A percentile compares a stretch with the other conserved stretches of the same genome.
phyloP scores from a whole-genome alignment of 2,113 vertebrate genomes.

The Heterotis niloticus region DNA sequence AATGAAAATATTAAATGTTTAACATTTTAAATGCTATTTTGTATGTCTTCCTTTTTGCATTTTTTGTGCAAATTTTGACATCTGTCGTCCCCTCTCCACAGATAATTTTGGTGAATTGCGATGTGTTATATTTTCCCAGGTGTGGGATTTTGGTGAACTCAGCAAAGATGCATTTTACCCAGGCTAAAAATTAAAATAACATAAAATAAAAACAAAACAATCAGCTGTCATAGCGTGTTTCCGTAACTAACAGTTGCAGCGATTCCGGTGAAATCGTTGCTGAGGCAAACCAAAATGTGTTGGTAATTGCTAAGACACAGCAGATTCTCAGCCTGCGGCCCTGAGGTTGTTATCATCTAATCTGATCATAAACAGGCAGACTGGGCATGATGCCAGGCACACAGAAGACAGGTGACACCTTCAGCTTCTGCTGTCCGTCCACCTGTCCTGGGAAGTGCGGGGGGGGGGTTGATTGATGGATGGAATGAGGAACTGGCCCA shows the following conservation, averaged over 20 bases:
- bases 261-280: neutral
- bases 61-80: too few relatives aligned
- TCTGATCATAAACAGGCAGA: conserved; percentile 40
- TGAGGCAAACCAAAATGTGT: neutral
- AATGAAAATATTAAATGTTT: neutral
- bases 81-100: too few relatives aligned
- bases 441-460: neutral
- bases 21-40: too few relatives aligned
- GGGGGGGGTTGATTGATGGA: neutral
- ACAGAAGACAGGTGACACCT: conserved; percentile 28
- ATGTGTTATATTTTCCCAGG: too few relatives aligned
- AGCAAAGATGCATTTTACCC: too few relatives aligned
- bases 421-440: neutral
- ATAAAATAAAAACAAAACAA: too few relatives aligned
- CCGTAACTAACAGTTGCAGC: neutral
- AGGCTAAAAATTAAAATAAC: too few relatives aligned
- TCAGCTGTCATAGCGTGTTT: too few relatives aligned
- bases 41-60: too few relatives aligned
- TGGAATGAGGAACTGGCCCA: neutral
- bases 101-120: too few relatives aligned
- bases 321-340: conserved; percentile 35
- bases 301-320: conserved; percentile 38
- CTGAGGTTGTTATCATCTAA: conserved; percentile 40
- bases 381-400: conserved; percentile 35
- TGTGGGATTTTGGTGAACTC: too few relatives aligned